Conservation (phyloP, 2,797 vertebrate species). For the Coccyzus lansbergi region DNA sequence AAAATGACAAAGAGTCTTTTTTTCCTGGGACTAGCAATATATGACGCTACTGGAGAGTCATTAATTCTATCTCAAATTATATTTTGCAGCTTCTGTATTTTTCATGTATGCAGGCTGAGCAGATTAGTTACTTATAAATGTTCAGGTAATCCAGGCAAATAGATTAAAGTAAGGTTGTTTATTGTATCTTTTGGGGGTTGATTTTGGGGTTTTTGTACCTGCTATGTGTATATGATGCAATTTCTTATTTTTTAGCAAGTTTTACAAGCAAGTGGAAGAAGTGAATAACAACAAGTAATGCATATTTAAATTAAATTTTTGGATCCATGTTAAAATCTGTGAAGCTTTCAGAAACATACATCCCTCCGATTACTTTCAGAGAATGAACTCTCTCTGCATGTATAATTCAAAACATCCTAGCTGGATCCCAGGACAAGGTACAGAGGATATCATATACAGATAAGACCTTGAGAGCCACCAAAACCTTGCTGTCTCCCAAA, state of each 20-base stretch:
- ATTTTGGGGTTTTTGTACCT: neutral
- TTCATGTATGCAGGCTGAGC: neutral
- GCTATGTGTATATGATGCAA: neutral
- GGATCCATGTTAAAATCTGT: conserved; percentile 23
- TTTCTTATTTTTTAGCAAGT: conserved; percentile 42
- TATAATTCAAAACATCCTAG: neutral
- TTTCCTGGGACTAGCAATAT: neutral
- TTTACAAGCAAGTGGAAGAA: conserved; percentile 33
- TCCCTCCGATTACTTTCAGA: neutral
- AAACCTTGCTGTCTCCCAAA: neutral
- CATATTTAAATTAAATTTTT: conserved; percentile 24
- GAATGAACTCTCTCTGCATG: neutral
- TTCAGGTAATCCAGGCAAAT: conserved; percentile 47
- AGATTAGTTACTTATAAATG: conserved; percentile 41
- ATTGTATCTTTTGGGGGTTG: neutral
- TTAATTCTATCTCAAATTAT: conserved; percentile 18
- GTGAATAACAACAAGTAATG: conserved; percentile 5
- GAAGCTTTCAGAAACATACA: neutral
- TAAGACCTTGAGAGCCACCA: neutral
- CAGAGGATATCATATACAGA: neutral
- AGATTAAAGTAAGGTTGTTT: neutral
- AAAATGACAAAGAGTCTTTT: neutral
- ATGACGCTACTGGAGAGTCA: neutral
- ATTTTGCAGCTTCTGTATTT: conserved; percentile 28
- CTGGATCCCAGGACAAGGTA: neutral